These are phyloP conservation scores for Phengaris alcon DNA, from an alignment of 2,888 invertebrate species.

Conservation along the genomic window DNA sequence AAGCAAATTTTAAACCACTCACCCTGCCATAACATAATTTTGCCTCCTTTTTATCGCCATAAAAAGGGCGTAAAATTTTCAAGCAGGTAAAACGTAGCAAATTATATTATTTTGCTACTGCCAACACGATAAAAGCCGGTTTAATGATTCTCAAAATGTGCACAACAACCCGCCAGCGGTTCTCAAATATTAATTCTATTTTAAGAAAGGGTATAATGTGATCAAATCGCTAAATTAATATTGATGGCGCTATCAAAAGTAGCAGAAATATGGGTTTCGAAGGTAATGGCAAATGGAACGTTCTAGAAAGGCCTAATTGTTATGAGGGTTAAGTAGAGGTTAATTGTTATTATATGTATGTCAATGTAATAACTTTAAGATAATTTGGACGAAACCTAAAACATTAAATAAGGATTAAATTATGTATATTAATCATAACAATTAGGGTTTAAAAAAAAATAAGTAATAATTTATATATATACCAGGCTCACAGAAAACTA, in stretches of 20 bases:
- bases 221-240: constrained; percentile 16
- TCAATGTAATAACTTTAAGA: background rate
- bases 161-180: background rate
- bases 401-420: too few species aligned
- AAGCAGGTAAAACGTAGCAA: constrained; percentile 9
- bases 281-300: background rate
- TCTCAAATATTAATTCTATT: constrained; percentile 11
- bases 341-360: background rate
- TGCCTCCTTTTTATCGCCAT: background rate
- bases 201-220: background rate
- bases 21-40: background rate
- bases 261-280: background rate
- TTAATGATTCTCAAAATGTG: constrained; percentile 14
- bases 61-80: background rate
- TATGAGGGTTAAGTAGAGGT: background rate
- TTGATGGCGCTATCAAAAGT: background rate
- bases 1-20: background rate
- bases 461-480: too few species aligned
- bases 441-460: too few species aligned
- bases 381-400: background rate
- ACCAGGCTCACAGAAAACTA: too few species aligned
- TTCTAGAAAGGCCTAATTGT: background rate
- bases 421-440: too few species aligned
- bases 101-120: background rate
- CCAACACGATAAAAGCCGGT: constrained; percentile 5